Percentiles rank a stretch among this genome's conserved stretches.
These are phyloP conservation scores for Neosalanx taihuensis DNA, from an alignment of 2,797 vertebrate genomes.

Conservation along the genomic window DNA sequence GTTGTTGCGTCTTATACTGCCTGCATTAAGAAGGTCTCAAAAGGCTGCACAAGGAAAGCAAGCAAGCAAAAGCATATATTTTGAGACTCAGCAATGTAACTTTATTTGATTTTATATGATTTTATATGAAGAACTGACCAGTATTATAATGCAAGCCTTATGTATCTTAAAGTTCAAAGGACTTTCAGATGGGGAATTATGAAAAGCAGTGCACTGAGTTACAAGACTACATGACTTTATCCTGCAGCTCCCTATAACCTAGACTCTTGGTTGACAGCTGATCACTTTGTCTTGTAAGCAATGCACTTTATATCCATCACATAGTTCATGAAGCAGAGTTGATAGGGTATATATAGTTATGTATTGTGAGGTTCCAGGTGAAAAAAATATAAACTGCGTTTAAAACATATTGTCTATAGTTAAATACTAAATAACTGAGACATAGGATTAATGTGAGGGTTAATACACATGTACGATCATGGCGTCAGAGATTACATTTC, in stretches of 20 bases:
- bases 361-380: background rate
- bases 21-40: too few relatives aligned
- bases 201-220: background rate
- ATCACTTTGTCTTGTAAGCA: background rate
- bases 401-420: background rate
- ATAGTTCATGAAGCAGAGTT: background rate
- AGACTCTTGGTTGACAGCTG: background rate
- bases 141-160: background rate
- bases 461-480: background rate
- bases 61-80: background rate
- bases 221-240: background rate
- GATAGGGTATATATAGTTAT: background rate
- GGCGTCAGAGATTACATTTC: background rate
- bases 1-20: too few relatives aligned
- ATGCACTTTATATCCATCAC: background rate
- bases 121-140: background rate
- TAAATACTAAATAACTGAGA: background rate
- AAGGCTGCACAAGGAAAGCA: too few relatives aligned
- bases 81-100: background rate
- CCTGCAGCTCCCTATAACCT: constrained; percentile 1
- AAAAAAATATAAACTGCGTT: background rate
- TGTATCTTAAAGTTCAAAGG: background rate
- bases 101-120: background rate
- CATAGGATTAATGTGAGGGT: background rate
- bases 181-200: background rate